Percentiles rank a stretch among this genome's conserved stretches.
Conservation (phyloP, 2,797 vertebrate species). For the Sebastes diploproa region DNA sequence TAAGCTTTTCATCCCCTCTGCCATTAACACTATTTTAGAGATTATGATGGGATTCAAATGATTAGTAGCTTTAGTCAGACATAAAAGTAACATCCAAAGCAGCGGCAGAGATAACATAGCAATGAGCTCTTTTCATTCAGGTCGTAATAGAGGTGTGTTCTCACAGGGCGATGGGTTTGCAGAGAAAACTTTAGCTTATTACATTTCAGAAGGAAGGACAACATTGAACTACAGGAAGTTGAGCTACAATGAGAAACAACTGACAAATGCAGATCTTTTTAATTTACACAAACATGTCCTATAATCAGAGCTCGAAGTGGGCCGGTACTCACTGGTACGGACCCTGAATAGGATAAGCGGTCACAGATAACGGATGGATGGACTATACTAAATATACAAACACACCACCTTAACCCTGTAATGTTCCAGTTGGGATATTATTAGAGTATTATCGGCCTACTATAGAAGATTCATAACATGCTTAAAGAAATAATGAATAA, state of each 20-base stretch:
- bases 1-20: conserved; percentile 49
- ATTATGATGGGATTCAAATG: conserved; percentile 49
- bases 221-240: background rate
- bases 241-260: background rate
- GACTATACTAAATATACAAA: too few species aligned
- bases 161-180: conserved; percentile 8
- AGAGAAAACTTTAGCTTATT: conserved; percentile 20
- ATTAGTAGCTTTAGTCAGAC: conserved; percentile 47
- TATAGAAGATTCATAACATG: too few species aligned
- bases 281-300: background rate
- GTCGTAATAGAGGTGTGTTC: conserved; percentile 14
- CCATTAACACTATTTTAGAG: conserved; percentile 37
- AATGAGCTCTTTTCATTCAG: conserved; percentile 22
- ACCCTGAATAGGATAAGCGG: too few species aligned
- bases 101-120: conserved; percentile 13
- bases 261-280: background rate
- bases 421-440: too few species aligned
- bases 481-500: too few species aligned
- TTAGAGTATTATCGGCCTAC: too few species aligned
- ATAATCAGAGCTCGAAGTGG: background rate
- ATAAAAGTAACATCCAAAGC: conserved; percentile 27
- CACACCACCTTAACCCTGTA: too few species aligned
- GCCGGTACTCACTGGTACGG: too few species aligned
- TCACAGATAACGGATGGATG: too few species aligned
- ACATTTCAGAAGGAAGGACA: conserved; percentile 17